Evolutionary conservation across 1,140 invertebrate species (phyloP).

Genomic region (Heliothis subflexa): DNA sequence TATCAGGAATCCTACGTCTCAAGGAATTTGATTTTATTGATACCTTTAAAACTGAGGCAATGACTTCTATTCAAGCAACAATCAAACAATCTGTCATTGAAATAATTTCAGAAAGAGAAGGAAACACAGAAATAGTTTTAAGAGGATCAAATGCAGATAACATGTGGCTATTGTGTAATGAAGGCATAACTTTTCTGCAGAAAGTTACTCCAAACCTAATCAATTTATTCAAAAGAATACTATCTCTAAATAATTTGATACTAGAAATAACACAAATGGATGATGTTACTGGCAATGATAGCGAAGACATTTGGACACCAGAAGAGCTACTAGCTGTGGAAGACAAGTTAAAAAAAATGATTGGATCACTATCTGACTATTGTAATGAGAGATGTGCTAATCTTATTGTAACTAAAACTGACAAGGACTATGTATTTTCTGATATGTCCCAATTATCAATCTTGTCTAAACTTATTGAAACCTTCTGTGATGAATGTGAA

Average conservation of each 20-base stretch:
- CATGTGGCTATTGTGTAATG: constrained; percentile 89
- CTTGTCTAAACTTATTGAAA: constrained; percentile 92
- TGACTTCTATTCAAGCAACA: constrained; percentile 94
- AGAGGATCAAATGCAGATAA: constrained; percentile 90
- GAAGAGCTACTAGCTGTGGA: constrained; percentile 90
- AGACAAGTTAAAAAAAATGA: constrained; percentile 91
- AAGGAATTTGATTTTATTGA: constrained; percentile 96
- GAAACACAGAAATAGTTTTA: constrained; percentile 88
- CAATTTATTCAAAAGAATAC: constrained; percentile 88
- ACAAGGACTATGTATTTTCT: constrained; percentile 88
- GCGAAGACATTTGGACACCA: constrained; percentile 90
- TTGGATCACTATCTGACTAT: constrained; percentile 94
- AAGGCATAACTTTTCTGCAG: constrained; percentile 93
- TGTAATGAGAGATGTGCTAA: constrained; percentile 96
- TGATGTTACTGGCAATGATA: constrained; percentile 86
- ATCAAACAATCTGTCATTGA: constrained; percentile 96
- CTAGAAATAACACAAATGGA: constrained; percentile 84
- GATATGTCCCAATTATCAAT: constrained; percentile 92
- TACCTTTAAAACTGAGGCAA: constrained; percentile 95
- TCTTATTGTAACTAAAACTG: constrained; percentile 91
- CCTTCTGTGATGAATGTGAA: constrained; percentile 92
- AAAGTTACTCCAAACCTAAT: constrained; percentile 90
- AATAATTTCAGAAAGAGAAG: constrained; percentile 90
- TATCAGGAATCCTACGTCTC: constrained; percentile 95
- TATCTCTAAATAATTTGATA: constrained; percentile 92